A percentile compares a stretch with the other conserved stretches of the same genome.
These are phyloP conservation scores for Drosophila aff. DNA, from an alignment of 1,140 invertebrate species.

Conservation along the genomic window DNA sequence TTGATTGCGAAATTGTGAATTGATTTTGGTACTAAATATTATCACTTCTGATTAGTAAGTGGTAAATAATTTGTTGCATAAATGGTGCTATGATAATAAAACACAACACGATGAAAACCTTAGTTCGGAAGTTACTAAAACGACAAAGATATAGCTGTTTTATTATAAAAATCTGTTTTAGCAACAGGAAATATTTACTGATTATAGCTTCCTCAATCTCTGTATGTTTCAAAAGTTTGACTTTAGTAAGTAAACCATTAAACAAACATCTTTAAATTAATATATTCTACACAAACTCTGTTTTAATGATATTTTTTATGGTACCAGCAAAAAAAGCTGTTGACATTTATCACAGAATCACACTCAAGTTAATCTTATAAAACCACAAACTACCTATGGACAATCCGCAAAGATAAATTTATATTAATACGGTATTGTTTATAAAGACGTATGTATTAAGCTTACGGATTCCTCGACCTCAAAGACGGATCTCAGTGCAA, in stretches of 20 bases:
- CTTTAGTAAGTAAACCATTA: neutral
- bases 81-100: neutral
- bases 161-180: neutral
- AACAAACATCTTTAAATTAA: neutral
- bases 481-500: slow-evolving; percentile 21
- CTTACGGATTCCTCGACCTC: neutral
- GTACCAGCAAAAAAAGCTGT: neutral
- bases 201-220: neutral
- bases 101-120: neutral
- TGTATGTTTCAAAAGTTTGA: neutral
- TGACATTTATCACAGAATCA: slow-evolving; percentile 1
- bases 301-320: neutral
- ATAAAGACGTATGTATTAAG: neutral
- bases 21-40: neutral
- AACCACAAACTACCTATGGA: neutral
- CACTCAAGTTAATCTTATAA: neutral
- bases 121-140: too few relatives aligned
- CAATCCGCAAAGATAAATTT: neutral
- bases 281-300: neutral
- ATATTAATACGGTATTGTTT: neutral
- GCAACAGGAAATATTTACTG: neutral
- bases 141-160: neutral
- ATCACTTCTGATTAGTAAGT: neutral
- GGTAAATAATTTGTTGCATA: neutral
- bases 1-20: neutral